phyloP scores from a whole-genome alignment of 2,888 invertebrate species.

The Acheta domesticus region DNA sequence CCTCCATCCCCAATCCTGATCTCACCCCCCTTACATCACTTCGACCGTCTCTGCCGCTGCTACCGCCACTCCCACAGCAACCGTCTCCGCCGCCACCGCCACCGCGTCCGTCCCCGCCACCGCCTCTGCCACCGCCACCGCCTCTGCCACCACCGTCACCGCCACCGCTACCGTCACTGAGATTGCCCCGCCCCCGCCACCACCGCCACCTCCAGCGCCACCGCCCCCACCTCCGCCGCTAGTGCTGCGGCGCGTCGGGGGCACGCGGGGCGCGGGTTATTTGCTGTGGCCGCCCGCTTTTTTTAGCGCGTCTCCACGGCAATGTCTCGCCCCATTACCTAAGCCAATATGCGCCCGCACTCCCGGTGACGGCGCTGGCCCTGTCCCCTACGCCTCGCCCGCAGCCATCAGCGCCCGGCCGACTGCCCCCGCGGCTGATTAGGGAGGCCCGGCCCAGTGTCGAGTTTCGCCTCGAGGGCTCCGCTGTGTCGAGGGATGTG shows the following conservation, averaged over 20 bases:
- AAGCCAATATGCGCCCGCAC: neutral
- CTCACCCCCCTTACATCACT: too few species aligned
- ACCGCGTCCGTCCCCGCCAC: constrained; percentile 22
- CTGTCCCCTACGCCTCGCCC: neutral
- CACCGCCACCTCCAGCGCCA: neutral
- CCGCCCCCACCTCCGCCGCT: neutral
- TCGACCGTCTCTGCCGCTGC: neutral
- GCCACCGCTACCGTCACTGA: neutral
- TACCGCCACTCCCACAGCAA: constrained; percentile 21
- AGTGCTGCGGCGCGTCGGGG: neutral
- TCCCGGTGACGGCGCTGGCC: neutral
- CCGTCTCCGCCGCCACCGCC: constrained; percentile 18
- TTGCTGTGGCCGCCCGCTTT: neutral
- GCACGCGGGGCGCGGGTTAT: neutral
- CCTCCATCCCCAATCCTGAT: too few species aligned
- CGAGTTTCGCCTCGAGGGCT: too few species aligned
- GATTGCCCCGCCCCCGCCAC: neutral
- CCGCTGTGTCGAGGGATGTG: too few species aligned
- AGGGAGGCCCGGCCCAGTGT: too few species aligned
- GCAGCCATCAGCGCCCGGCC: neutral
- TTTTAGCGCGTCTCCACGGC: neutral
- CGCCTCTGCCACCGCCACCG: constrained; percentile 23
- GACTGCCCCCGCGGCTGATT: too few species aligned
- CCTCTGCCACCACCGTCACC: constrained; percentile 22
- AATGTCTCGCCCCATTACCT: constrained; percentile 18